phyloP scores from a whole-genome alignment of 2,888 invertebrate genomes.

The Lydus trimaculatus region DNA sequence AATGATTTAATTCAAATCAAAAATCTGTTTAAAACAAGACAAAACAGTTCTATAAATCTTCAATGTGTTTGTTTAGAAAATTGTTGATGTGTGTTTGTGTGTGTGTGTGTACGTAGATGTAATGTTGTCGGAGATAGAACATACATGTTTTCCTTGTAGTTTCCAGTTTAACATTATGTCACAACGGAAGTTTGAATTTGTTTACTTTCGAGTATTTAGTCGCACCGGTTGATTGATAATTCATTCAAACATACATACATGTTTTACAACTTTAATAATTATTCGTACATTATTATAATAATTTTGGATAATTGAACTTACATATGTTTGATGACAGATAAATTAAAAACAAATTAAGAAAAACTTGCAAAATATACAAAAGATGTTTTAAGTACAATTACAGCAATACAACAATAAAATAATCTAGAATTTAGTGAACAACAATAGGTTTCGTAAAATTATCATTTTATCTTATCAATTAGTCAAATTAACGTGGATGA shows the following conservation, averaged over 20 bases:
- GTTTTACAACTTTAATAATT: no score
- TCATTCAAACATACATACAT: conserved; percentile 10
- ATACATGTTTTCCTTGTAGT: conserved; percentile 19
- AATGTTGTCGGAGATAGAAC: conserved; percentile 15
- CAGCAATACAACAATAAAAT: no score
- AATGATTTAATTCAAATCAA: conserved; percentile 3
- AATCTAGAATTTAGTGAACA: no score
- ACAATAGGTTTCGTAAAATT: no score
- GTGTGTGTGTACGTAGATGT: not conserved
- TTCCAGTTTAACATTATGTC: conserved; percentile 9
- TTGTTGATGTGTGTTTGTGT: not conserved
- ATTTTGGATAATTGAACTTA: no score
- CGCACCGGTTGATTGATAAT: conserved; percentile 16
- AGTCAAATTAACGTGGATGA: no score
- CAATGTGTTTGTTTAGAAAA: not conserved
- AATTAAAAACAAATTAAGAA: no score
- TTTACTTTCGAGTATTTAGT: conserved; percentile 23
- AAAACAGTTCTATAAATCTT: conserved; percentile 1
- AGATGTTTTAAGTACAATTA: no score
- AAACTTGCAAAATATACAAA: no score
- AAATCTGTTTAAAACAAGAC: conserved; percentile 11
- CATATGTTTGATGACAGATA: no score
- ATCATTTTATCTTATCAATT: no score
- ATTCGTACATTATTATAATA: no score
- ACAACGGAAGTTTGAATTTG: conserved; percentile 25